Base-by-base conservation (phyloP, 2,888 invertebrate species). In the Listrodromus nycthemerus region DNA sequence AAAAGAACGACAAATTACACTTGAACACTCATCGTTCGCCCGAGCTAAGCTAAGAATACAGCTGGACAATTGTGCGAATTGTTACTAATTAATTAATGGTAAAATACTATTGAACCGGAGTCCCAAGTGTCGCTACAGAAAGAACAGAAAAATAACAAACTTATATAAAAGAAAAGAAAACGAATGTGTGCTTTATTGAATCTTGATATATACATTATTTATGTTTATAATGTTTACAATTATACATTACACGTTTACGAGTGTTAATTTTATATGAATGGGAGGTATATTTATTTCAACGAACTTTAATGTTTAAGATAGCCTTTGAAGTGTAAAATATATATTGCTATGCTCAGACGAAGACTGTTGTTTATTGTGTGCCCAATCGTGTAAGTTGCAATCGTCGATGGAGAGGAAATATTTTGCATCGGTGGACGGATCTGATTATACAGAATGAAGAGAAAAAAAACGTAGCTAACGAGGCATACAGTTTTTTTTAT, bases 191-290 rank as follows among this genome's bases (percentile, higher is more conserved):
- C 84, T 84, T 81, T 82, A 82, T 80, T 80, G 73, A 67, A 82
- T 66, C 63, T 58, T 63, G 58, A 78, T 70, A 78, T 82, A 80
- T 82, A 86, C 70, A 81, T 73, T 80, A 74, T 69, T 63, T 73
- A 85, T 80, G 80, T 83, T 86, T 83, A 85, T 86, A 86, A 86
- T 79, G 83, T 83, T 86, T 85, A 74, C 79, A 83, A 80, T 80
- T 83, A 86, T 85, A 83, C 80, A 82, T 79, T 73, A 61, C 69
- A 66, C 52, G 48, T 69, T 81, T 74, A 82, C 82, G 80, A 85
- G 71, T 73, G 71, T 76, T 80, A 71, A 84, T 84, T 86, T 86
- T 83, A 80, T 80, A 82, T 71, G 66, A 65, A 84, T 73, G 79
- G 65, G 76, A 82, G 76, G 76, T 76, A 80, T 82, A 81, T 82